Evolutionary conservation across 92 coral and sea anemone genomes (phyloP).

Genomic region (Actinostola sp.): DNA sequence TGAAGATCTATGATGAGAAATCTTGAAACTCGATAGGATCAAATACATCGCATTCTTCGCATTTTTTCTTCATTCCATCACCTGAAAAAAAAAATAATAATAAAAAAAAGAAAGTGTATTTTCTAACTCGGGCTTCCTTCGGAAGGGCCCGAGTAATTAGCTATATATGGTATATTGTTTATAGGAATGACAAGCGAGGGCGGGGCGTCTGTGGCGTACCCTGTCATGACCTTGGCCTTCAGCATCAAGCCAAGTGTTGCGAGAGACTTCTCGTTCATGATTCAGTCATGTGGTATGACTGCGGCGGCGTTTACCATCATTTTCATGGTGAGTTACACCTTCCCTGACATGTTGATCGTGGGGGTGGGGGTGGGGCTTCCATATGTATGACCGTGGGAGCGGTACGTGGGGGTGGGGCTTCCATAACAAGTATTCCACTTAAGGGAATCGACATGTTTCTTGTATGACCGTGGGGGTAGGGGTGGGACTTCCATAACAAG

Average conservation of each 20-base stretch:
- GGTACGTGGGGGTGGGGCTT: background rate
- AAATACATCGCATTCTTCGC: too few relatives aligned
- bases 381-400: background rate
- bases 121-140: too few relatives aligned
- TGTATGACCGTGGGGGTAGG: background rate
- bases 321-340: slow-evolving; percentile 54
- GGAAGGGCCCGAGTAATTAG: too few relatives aligned
- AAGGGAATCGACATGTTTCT: background rate
- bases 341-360: background rate
- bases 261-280: slow-evolving; percentile 84
- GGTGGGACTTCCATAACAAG: background rate
- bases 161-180: background rate
- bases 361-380: too few relatives aligned
- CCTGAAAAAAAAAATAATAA: too few relatives aligned
- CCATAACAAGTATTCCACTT: background rate
- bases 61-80: too few relatives aligned
- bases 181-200: slow-evolving; percentile 93
- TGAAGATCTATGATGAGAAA: too few relatives aligned
- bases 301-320: slow-evolving; percentile 85
- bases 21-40: too few relatives aligned
- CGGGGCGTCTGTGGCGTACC: slow-evolving; percentile 87
- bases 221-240: slow-evolving; percentile 89
- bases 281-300: slow-evolving; percentile 90
- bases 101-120: too few relatives aligned
- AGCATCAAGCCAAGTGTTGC: slow-evolving; percentile 72